These are phyloP conservation scores for Heliocidaris tuberculata DNA, from an alignment of 35 echinoderm and acorn worm species.

Conservation along the genomic window DNA sequence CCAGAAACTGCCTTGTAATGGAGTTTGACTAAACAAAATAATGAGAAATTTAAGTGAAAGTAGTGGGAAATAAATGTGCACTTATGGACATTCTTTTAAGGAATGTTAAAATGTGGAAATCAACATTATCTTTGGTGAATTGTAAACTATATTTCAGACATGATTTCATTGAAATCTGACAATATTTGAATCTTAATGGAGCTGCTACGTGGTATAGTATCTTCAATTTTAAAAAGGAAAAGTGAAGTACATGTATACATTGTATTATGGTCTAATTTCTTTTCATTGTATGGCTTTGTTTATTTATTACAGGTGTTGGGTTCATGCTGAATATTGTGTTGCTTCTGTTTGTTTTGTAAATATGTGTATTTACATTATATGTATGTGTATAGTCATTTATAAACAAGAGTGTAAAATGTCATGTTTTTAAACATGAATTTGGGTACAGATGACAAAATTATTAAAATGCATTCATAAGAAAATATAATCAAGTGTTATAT, in stretches of 20 bases:
- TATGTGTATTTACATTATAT: conserved; percentile 40
- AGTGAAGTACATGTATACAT: neutral
- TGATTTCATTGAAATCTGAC: too few relatives aligned
- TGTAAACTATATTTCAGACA: too few relatives aligned
- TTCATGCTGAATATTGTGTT: conserved; percentile 29
- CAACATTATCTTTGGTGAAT: too few relatives aligned
- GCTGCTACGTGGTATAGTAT: too few relatives aligned
- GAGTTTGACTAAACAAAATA: too few relatives aligned
- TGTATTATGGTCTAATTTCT: neutral
- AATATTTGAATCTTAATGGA: too few relatives aligned
- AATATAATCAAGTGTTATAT: neutral
- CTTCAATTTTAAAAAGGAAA: neutral
- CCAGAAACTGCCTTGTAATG: neutral
- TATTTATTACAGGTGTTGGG: conserved; percentile 42
- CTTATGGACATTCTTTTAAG: too few relatives aligned
- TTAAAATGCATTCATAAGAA: conserved; percentile 43
- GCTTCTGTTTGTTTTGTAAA: conserved; percentile 34
- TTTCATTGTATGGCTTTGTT: conserved; percentile 15
- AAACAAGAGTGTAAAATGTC: conserved; percentile 49
- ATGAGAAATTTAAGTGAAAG: too few relatives aligned
- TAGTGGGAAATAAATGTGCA: too few relatives aligned
- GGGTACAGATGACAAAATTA: conserved; percentile 26
- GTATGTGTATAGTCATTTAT: conserved; percentile 40
- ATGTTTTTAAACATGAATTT: conserved; percentile 23
- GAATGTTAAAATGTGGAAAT: too few relatives aligned